Conservation (phyloP, 2,797 vertebrate genomes). For the Danio jaintianensis region DNA sequence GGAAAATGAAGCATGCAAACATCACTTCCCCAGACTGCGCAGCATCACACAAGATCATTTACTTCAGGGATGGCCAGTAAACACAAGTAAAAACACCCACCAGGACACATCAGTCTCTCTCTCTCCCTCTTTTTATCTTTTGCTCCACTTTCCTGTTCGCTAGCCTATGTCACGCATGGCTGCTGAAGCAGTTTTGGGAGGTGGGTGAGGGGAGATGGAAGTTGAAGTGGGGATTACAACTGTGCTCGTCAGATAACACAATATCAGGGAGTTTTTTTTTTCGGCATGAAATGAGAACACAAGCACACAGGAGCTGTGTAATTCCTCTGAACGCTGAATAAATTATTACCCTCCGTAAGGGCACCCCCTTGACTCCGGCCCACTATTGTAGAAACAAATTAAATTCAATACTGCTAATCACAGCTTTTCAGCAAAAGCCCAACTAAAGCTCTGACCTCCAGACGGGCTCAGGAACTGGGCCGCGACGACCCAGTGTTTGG, state of each 20-base stretch:
- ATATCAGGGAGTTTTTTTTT: constrained; percentile 55
- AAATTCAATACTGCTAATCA: constrained; percentile 55
- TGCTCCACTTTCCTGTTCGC: constrained; percentile 40
- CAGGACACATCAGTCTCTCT: constrained; percentile 43
- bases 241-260: constrained; percentile 69
- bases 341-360: constrained; percentile 55
- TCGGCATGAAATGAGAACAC: constrained; percentile 64
- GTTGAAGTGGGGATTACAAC: constrained; percentile 67
- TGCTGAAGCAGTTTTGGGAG: constrained; percentile 57
- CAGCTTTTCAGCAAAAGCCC: constrained; percentile 48
- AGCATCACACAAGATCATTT: constrained; percentile 45
- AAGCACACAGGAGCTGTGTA: constrained; percentile 54
- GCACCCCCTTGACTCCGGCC: constrained; percentile 42
- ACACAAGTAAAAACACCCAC: constrained; percentile 45
- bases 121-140: constrained; percentile 38
- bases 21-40: constrained; percentile 5
- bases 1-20: constrained; percentile 20
- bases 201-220: constrained; percentile 31
- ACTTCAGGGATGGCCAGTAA: constrained; percentile 31
- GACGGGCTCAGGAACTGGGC: constrained; percentile 14
- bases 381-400: constrained; percentile 52
- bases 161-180: constrained; percentile 61
- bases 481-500: constrained; percentile 41
- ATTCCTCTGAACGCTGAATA: constrained; percentile 60
- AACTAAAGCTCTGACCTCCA: constrained; percentile 39